Base-by-base conservation (phyloP, 2,888 invertebrate genomes). In the Acrobasis repandana region DNA sequence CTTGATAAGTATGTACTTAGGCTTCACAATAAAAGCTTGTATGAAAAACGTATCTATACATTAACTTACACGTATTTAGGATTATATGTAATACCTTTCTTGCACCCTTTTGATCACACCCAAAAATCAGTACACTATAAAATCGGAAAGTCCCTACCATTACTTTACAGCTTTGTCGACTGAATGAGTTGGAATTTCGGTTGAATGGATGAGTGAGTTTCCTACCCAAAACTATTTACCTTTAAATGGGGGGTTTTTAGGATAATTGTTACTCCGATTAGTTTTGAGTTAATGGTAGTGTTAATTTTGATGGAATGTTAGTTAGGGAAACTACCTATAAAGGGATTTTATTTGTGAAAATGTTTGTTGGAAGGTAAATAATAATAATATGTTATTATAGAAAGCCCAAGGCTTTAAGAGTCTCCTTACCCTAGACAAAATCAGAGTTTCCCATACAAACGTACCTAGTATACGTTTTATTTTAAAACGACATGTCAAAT, bases 261-360 rank as follows among this genome's bases (percentile, higher is more conserved):
- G 54, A 54, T 54, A 54, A 54, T 54, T 54, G 54, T 54, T 54
- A 54, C 54, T 38, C 36, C 54, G 36, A 54, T 54, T 54, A 54
- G 54, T 36, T 54, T 54, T 54, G 16, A 36, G 16, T 38, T 54
- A 38, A 54, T 54, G 54, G 54, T 16, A 16, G 54, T 18, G 54
- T 54, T 52, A 36, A 54, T 54, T 54, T 54, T 54, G 54, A 54
- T 54, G 54, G 33, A 36, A 54, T 54, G n/a, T 51, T 9, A n/a
- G 34, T 14, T 43, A 11, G 28, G 28, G 28, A 28, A 28, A 28
- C 8, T 6, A 28, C 6, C 4, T 2, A 4, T 28, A 28, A 28
- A 28, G 28, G 28, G 2, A 28, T 28, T 28, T 28, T 28, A 28
- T 28, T 28, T 4, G 6, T 28, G 28, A 28, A 28, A 5, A 28